These are phyloP conservation scores for Notechis scutatus DNA, from an alignment of 2,113 vertebrate genomes.

Conservation along the genomic window DNA sequence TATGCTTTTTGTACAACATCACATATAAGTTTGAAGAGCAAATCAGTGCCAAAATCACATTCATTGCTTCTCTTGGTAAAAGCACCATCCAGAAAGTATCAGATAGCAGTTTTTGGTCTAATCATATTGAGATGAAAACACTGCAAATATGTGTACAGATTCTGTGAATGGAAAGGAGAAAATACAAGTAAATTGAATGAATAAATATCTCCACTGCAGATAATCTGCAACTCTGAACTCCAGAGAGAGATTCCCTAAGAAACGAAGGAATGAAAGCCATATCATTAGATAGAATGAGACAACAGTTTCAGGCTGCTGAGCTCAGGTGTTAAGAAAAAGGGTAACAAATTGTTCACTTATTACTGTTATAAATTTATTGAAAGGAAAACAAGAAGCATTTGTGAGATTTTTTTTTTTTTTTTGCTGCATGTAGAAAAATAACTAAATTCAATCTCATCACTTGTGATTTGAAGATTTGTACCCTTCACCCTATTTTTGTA, in stretches of 20 bases:
- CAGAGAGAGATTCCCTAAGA: background rate
- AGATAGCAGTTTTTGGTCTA: background rate
- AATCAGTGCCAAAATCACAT: background rate
- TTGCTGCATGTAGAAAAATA: background rate
- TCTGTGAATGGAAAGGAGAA: background rate
- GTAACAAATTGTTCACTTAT: background rate
- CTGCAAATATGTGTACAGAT: background rate
- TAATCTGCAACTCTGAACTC: background rate
- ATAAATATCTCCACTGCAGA: background rate
- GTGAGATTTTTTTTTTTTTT: background rate
- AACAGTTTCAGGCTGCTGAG: background rate
- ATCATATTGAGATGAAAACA: background rate
- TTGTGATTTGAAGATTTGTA: background rate
- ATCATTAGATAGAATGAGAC: background rate
- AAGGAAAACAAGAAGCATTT: background rate
- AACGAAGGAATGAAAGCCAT: background rate
- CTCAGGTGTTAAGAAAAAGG: background rate
- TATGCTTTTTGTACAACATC: background rate
- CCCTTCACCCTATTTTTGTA: background rate
- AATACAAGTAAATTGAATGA: background rate
- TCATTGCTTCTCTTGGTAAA: background rate
- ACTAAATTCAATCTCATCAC: background rate
- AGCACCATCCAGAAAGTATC: background rate
- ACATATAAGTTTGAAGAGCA: background rate
- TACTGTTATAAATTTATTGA: background rate